Evolutionary conservation across 2,797 vertebrate species (phyloP), one percentile per base, ranked within the genome.

Genomic region (Scleropages formosus): DNA sequence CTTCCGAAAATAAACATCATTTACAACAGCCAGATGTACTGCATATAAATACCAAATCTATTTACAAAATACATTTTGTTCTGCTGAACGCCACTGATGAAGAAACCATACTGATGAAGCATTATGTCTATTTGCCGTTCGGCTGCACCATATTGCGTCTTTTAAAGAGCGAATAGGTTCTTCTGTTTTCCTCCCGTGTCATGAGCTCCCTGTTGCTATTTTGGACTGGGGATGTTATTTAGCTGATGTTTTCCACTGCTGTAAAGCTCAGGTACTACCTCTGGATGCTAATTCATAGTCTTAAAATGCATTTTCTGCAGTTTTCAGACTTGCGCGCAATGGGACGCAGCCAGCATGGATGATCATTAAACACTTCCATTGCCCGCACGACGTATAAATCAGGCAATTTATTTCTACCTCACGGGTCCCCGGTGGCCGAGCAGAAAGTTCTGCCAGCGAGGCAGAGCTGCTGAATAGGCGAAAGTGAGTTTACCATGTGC

Each of bases 361-460:
- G 85, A 87, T 90, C 81, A 82, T 87, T 90, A 88, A 89, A 88
- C 88, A 84, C 85, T 85, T 78, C 85, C 82, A 84, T 82, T 79
- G 83, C 83, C 87, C 78, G 87, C 85, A 80, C 51, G 76, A 78
- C 86, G 87, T 85, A 89, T 89, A 91, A 92, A 91, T 92, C 88
- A 89, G 88, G 87, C 83, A 86, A 89, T 89, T 88, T 86, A 82
- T 77, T 78, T 88, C 85, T 87, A 84, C 80, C 79, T 85, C 83
- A 74, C 82, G 76, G 61, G 76, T 89, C 89, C 90, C 90, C 78
- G 72, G 83, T 88, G 88, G 87, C 84, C 85, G 80, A 84, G 84
- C 89, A 27, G 87, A 87, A 85, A 88, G 84, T 81, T 79, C 76
- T 88, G 87, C 89, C 90, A 88, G 85, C 51, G 76, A 70, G 84